These are phyloP conservation scores for Tenebrio molitor DNA, from an alignment of 1,140 invertebrate species.

Conservation along the genomic window DNA sequence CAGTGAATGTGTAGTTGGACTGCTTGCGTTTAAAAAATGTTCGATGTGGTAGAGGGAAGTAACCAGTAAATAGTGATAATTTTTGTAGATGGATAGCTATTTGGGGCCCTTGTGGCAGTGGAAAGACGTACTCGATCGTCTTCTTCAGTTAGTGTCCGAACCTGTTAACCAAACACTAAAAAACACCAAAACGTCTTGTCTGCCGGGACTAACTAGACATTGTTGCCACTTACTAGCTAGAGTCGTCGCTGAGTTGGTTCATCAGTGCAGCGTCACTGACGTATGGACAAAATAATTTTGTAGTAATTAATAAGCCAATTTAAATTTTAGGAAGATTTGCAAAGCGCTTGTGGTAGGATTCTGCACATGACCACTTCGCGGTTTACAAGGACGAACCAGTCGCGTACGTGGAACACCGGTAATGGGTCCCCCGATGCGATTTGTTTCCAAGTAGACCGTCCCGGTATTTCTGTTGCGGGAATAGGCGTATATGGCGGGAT, in stretches of 20 bases:
- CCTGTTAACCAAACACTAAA: conserved; percentile 77
- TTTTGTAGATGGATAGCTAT: conserved; percentile 69
- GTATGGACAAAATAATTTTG: conserved; percentile 55
- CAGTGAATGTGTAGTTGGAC: too few species aligned
- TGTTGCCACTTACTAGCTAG: conserved; percentile 89
- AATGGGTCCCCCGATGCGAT: conserved; percentile 98
- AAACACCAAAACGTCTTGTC: conserved; percentile 71
- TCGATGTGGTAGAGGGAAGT: too few species aligned
- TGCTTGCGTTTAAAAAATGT: too few species aligned
- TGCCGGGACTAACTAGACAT: conserved; percentile 80
- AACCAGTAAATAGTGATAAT: too few species aligned
- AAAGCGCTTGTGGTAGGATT: conserved; percentile 75
- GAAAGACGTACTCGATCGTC: conserved; percentile 84
- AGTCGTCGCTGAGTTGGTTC: conserved; percentile 90
- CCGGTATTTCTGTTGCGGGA: conserved; percentile 91
- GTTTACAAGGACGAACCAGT: conserved; percentile 90
- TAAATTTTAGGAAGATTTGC: conserved; percentile 73
- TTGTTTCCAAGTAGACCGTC: conserved; percentile 91
- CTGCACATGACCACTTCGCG: conserved; percentile 89
- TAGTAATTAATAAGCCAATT: conserved; percentile 43
- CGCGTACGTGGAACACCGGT: conserved; percentile 95
- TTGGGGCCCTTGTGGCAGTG: conserved; percentile 78
- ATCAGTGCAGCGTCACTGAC: conserved; percentile 79
- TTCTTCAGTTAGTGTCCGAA: conserved; percentile 85
- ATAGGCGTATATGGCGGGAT: conserved; percentile 91